Base-by-base conservation (phyloP, 2,113 vertebrate genomes). In the Polyodon spathula region DNA sequence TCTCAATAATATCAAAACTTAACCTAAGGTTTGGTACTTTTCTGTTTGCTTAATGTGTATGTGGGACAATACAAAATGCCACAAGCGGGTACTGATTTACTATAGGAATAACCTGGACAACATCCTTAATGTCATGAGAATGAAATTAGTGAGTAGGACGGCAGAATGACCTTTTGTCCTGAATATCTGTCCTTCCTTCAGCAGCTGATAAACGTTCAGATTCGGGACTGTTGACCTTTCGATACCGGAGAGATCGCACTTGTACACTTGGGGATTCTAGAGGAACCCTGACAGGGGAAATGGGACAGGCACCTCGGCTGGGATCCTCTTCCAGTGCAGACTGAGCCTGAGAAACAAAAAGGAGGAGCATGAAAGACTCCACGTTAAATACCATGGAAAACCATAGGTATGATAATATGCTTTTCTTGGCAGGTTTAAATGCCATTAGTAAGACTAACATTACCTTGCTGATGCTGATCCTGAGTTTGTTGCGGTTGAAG, bases 381-480 rank as follows among this genome's bases (percentile, higher is more conserved):
- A 46, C 14, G 44, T 46, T 46, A 46, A 46, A 46, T 46, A 27
- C 27, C 27, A 27, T 27, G 27, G 27, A 27, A 27, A n/a, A n/a
- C n/a, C n/a, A n/a, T 27, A 27, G 27, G 27, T 27, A 3, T 27
- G 27, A 27, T 27, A 27, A 27, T 27, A 27, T 27, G 27, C 27
- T 27, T 27, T 27, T 27, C 27, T 27, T 27, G 27, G 27, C 27
- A 27, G 27, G 27, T 1, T 27, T 27, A 27, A 27, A 27, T 12
- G 16, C 43, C 10, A 0, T 39, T 14, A 9, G 16, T 37, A 14
- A 55, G 6, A 53, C 37, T 2, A 2, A 7, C 6, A 11, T 83
- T 81, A 97, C 95, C 92, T 99, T 99, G 88, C 90, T 91, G 56
- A 99, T 90, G 85, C 92, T 97, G 82, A 99, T 97, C 80, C 95